Evolutionary conservation across 2,888 invertebrate species (phyloP), one percentile per base, ranked within the genome.

Genomic region (Platerodrilus igneus): DNA sequence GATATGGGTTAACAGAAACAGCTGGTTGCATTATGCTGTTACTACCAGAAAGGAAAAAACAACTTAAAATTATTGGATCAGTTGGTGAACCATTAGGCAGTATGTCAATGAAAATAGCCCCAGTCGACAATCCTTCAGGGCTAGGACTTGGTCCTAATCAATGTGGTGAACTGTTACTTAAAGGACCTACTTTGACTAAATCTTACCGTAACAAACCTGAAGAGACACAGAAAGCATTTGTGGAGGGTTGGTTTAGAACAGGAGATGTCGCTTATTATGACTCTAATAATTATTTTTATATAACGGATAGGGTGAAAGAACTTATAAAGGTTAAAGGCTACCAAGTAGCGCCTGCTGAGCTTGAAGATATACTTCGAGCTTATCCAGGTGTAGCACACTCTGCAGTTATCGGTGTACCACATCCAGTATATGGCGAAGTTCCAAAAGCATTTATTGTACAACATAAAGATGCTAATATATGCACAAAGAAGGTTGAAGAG

Each of bases 261-360:
- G 84, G 86, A 11, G 81, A 89, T 58, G 57, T 51, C 28, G 59
- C 36, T 21, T 51, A 54, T 44, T 75, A 73, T 44, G 81, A 84
- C 56, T 76, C 81, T 13, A 70, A 78, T 0, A 82, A 82, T 0
- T 62, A 63, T 37, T 70, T 85, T 49, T 83, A 74, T 49, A 78
- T 89, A 43, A 77, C 80, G 20, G 89, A 86, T 56, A 74, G 89
- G 45, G 59, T 82, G 31, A 88, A 88, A 62, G 87, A 88, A 60
- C 70, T 89, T 21, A 89, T 89, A 45, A 89, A 89, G 52, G 56
- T 56, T 10, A 78, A 76, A 62, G 79, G 72, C 1, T 78, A 71
- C 56, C 78, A 90, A 78, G 91, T 93, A 4, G 80, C 92, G 6
- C 93, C 93, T 11, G 91, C 92, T 1, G 93, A 93, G 65, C 64